Evolutionary conservation across 2,113 vertebrate genomes (phyloP), one percentile per base, ranked within the genome.

Genomic region (Brachionichthys hirsutus): DNA sequence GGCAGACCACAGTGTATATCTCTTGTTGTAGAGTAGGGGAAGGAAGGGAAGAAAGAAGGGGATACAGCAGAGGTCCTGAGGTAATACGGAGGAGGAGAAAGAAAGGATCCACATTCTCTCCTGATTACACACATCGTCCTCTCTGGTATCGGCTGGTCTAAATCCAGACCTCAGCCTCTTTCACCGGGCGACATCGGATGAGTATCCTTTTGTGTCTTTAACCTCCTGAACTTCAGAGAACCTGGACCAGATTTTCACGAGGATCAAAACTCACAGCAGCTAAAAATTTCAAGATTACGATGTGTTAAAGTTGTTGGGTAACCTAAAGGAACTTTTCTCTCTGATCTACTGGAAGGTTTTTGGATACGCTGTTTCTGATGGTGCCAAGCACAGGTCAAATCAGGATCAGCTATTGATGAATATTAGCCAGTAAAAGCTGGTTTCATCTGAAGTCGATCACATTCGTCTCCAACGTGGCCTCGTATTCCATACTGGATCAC

Each of bases 131-230:
- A 52, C 75, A n/a, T 71, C 30, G 74, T 30, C 44, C 63, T 76
- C 75, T 70, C 61, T 88, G 73, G 63, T 80, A 83, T 77, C 30
- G 62, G 60, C 82, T 81, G 75, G 83, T 82, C 62, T 83, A 82
- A 89, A 85, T 90, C 1, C 12, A 73, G 47, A 68, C 49, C 48
- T 49, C 48, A 34, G 43, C 62, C 53, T 63, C 69, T 68, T 42
- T 79, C 61, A 48, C 47, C 12, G 54, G 51, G 35, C 73, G 62
- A 34, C 41, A 13, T 72, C 75, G 69, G 69, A 85, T 77, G 83
- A 78, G 55, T 50, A 70, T 72, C 56, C 69, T 69, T 76, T 55
- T 50, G 62, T 81, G 67, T 77, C 73, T 78, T 47, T 54, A 76
- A 76, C 68, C 57, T 67, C 62, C 49, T 75, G 54, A 83, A 83